phyloP scores from a whole-genome alignment of 2,113 vertebrate species.

The Nibea albiflora region DNA sequence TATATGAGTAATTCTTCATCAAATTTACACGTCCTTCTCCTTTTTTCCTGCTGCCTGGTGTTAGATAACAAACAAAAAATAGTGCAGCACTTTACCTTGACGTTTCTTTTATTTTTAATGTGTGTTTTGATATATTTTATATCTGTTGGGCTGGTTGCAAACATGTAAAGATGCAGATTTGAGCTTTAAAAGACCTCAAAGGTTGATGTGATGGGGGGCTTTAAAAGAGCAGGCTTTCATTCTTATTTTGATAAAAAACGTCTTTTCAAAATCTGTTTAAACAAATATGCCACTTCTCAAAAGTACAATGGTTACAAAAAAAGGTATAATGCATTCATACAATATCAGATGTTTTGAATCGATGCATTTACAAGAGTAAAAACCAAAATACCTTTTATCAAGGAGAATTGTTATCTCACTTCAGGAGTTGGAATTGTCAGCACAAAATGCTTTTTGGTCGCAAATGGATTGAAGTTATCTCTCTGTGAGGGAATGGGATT shows the following conservation, averaged over 20 bases:
- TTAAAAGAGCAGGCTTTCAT: slow-evolving; percentile 8
- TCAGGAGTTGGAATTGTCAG: slow-evolving; percentile 41
- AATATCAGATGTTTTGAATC: slow-evolving; percentile 57
- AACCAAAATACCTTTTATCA: slow-evolving; percentile 56
- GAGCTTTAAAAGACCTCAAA: background rate
- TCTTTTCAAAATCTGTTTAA: slow-evolving; percentile 12
- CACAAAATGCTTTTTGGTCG: slow-evolving; percentile 52
- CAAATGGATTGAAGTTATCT: slow-evolving; percentile 61
- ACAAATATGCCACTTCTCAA: slow-evolving; percentile 28
- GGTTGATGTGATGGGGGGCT: slow-evolving; percentile 6
- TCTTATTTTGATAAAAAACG: background rate
- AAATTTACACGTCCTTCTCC: slow-evolving; percentile 3
- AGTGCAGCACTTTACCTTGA: background rate
- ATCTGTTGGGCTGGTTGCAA: background rate
- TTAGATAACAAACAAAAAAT: background rate
- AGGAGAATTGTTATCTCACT: slow-evolving; percentile 44
- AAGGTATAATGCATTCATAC: slow-evolving; percentile 59
- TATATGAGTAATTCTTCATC: background rate
- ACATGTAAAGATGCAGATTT: background rate
- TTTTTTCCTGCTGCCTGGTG: background rate
- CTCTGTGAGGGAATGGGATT: slow-evolving; percentile 21
- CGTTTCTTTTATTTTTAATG: background rate
- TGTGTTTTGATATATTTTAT: no score
- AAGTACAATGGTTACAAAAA: slow-evolving; percentile 1
- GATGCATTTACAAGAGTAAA: slow-evolving; percentile 72